Percentiles rank a stretch among this genome's conserved stretches.
Evolutionary conservation across 2,888 invertebrate species (phyloP).

Genomic region (Caenorhabditis drosophilae): DNA sequence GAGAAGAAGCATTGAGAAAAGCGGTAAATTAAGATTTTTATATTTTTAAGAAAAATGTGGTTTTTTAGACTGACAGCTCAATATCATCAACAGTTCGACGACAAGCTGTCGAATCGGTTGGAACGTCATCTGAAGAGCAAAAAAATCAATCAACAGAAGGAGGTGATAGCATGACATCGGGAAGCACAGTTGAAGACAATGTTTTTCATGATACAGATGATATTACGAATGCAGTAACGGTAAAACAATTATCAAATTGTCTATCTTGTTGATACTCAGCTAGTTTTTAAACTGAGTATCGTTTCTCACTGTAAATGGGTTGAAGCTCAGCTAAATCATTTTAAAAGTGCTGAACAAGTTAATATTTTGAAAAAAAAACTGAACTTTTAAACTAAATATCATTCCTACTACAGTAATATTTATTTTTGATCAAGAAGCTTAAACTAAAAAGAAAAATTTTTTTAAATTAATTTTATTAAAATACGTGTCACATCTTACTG

Average conservation of each 20-base stretch:
- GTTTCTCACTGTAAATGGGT: too few relatives aligned
- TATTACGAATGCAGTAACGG: conserved; percentile 45
- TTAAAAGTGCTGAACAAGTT: too few relatives aligned
- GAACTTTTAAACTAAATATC: too few relatives aligned
- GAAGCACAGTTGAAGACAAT: conserved; percentile 40
- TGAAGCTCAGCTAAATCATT: too few relatives aligned
- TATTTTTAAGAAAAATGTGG: background rate
- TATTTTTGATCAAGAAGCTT: too few relatives aligned
- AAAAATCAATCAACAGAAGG: conserved; percentile 23
- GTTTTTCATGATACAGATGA: conserved; percentile 55
- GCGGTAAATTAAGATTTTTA: conserved; percentile 21
- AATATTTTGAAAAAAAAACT: too few relatives aligned
- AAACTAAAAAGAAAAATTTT: too few relatives aligned
- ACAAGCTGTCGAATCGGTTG: conserved; percentile 28
- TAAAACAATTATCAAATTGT: conserved; percentile 7
- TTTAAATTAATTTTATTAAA: too few relatives aligned
- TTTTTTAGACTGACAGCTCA: conserved; percentile 19
- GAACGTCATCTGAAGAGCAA: conserved; percentile 15
- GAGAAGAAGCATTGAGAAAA: conserved; percentile 42
- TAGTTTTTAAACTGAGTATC: background rate
- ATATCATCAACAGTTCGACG: conserved; percentile 7
- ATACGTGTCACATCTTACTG: too few relatives aligned
- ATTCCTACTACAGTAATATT: too few relatives aligned
- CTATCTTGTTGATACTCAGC: background rate
- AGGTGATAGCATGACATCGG: conserved; percentile 17